Percentiles rank a stretch among this genome's conserved stretches.
Conservation (phyloP, 2,797 vertebrate genomes). For the Chromis chromis region DNA sequence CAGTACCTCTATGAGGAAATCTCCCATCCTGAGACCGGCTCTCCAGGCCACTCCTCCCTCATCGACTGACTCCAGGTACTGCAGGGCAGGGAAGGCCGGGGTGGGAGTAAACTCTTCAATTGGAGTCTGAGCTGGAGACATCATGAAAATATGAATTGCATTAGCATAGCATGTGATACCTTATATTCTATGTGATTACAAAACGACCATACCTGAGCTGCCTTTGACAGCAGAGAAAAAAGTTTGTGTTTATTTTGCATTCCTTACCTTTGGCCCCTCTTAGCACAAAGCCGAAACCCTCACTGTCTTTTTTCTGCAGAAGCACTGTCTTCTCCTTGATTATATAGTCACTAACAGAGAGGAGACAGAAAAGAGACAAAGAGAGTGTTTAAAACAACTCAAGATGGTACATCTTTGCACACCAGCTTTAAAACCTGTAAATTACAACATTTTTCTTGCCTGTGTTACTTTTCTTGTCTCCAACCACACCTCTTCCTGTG, state of each 20-base stretch:
- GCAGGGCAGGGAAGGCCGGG: slow-evolving; percentile 93
- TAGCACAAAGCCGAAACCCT: slow-evolving; percentile 96
- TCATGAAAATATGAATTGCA: background rate
- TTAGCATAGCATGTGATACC: slow-evolving; percentile 5
- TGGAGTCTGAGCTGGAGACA: slow-evolving; percentile 91
- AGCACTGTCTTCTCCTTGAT: slow-evolving; percentile 96
- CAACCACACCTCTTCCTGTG: no score
- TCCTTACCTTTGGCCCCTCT: slow-evolving; percentile 93
- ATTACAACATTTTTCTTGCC: no score
- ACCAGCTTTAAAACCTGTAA: background rate
- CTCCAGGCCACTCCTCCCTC: slow-evolving; percentile 95
- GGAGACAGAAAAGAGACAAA: slow-evolving; percentile 13
- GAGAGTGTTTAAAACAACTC: slow-evolving; percentile 8
- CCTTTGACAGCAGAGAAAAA: no score
- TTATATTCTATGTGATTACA: background rate
- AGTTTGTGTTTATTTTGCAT: background rate
- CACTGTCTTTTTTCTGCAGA: slow-evolving; percentile 95
- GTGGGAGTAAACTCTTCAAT: slow-evolving; percentile 97
- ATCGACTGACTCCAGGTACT: slow-evolving; percentile 95
- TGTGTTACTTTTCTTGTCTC: background rate
- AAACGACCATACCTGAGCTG: no score
- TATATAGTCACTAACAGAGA: slow-evolving; percentile 90
- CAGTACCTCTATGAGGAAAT: slow-evolving; percentile 93
- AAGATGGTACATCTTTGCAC: background rate
- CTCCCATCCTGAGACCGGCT: slow-evolving; percentile 93